Base-by-base conservation (phyloP, 2,797 vertebrate genomes). In the Sorex maritimensis region DNA sequence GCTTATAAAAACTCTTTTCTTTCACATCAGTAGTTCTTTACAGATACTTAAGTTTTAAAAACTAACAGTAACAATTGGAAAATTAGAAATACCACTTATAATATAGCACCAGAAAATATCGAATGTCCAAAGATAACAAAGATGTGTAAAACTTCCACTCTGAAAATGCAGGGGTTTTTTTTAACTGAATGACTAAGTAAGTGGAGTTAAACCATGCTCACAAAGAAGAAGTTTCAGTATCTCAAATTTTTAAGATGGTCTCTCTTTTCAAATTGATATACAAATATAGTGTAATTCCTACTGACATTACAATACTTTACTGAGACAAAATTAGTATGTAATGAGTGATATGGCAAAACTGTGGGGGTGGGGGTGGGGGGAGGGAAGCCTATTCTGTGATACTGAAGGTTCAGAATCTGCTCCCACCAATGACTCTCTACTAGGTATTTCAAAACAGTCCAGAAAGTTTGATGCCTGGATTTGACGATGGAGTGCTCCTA, bases 1-100 rank as follows among this genome's bases (percentile, higher is more conserved):
- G 68, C 11, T 34, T 72, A 26, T 38, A 79, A 52, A 68, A 93
- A 2, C 3, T 55, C n/a, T 73, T 74, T 49, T 55, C 26, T 19
- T 28, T 49, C 17, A 10, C 79, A 55, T 58, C n/a, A 67, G 13
- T 34, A 65, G 26, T 80, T 72, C 63, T 74, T 14, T n/a, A 77
- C 11, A 81, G 49, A 44, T 65, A 91, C 52, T 91, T 15, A 83
- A 78, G 93, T 21, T 83, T 81, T 75, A 93, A 87, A 93, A 61
- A 72, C 89, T 71, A 78, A 10, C 61, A 93, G 78, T 0, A 41
- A 58, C 34, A 86, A 24, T 34, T 77, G 38, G 68, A 74, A 90
- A 88, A 90, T 83, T 23, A 63, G 15, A 83, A 88, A 61, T 68
- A 30, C 5, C 4, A 21, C 72, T 94, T 85, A 44, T 1, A 46